Conservation (phyloP, 2,797 vertebrate species). For the Enteromius trimaculatus region DNA sequence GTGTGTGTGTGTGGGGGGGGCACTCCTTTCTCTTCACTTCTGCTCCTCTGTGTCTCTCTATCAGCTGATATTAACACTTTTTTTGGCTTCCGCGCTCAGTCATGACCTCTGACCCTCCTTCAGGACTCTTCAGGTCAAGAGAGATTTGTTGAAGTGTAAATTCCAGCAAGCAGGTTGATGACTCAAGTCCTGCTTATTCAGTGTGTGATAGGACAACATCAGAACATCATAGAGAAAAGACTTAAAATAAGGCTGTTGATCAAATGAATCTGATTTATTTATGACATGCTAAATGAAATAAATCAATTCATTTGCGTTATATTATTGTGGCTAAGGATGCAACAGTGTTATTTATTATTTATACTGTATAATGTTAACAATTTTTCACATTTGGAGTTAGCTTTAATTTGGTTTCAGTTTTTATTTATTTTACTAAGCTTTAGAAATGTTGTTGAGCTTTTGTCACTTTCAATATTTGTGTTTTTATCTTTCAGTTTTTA, state of each 20-base stretch:
- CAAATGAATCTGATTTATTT: too few species aligned
- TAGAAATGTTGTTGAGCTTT: too few species aligned
- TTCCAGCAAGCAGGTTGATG: conserved; percentile 25
- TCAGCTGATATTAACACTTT: conserved; percentile 32
- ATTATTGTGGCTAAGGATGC: too few species aligned
- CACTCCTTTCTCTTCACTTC: background rate
- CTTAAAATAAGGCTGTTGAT: too few species aligned
- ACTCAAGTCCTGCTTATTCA: background rate
- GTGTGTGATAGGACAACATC: background rate
- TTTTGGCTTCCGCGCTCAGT: conserved; percentile 41
- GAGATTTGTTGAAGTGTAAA: conserved; percentile 54
- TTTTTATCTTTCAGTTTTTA: background rate
- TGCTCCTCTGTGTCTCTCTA: conserved; percentile 4
- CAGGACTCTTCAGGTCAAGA: conserved; percentile 60
- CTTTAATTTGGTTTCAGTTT: background rate
- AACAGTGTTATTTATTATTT: too few species aligned
- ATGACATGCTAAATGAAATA: too few species aligned
- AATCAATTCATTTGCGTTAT: too few species aligned
- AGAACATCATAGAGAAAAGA: too few species aligned
- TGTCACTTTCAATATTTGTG: too few species aligned
- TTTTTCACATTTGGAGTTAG: background rate
- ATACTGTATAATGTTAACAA: too few species aligned
- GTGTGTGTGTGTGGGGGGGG: background rate
- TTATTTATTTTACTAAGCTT: too few species aligned
- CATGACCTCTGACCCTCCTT: conserved; percentile 14